These are phyloP conservation scores for Sinotaia quadrata DNA, from an alignment of 2,888 invertebrate species.

Conservation along the genomic window DNA sequence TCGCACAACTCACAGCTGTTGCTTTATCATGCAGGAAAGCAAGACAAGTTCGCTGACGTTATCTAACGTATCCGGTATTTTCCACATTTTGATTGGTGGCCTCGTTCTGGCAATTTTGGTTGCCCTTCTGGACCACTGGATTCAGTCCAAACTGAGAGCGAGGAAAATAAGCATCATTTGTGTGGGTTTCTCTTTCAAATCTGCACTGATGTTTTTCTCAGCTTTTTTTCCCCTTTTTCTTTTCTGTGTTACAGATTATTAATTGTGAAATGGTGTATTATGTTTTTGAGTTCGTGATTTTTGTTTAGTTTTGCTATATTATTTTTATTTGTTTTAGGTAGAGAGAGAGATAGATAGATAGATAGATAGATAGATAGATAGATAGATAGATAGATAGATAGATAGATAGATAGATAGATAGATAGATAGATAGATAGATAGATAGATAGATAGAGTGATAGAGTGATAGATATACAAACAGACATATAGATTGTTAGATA, in stretches of 20 bases:
- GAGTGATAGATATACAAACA: too few species aligned
- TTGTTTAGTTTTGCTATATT: too few species aligned
- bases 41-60: conserved; percentile 42
- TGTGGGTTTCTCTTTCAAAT: too few species aligned
- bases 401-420: too few species aligned
- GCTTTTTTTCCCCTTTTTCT: background rate
- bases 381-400: too few species aligned
- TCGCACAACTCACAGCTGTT: too few species aligned
- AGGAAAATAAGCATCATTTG: conserved; percentile 29
- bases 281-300: background rate
- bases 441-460: too few species aligned
- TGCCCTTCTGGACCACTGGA: conserved; percentile 41
- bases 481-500: too few species aligned
- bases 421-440: too few species aligned
- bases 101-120: conserved; percentile 43
- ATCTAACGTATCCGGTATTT: conserved; percentile 48
- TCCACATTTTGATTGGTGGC: conserved; percentile 47
- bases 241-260: background rate
- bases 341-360: too few species aligned
- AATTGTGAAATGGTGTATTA: background rate
- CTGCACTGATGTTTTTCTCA: background rate
- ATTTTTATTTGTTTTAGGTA: too few species aligned
- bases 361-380: too few species aligned
- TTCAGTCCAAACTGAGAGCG: conserved; percentile 35
- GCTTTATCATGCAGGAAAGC: conserved; percentile 39